Evolutionary conservation across 2,113 vertebrate species (phyloP).

Genomic region (Microcebus jonahi): DNA sequence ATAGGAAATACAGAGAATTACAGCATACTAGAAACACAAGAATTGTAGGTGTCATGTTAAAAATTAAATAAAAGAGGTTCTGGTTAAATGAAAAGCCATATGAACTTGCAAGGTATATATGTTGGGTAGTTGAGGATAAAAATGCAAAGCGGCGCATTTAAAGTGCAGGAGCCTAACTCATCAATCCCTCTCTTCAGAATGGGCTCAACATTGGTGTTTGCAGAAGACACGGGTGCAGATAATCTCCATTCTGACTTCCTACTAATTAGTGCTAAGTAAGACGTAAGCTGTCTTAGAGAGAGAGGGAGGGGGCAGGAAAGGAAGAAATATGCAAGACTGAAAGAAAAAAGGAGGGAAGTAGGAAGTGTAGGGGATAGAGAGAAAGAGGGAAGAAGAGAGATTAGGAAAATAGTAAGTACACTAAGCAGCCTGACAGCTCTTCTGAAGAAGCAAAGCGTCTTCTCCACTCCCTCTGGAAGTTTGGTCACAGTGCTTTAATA

Average conservation of each 20-base stretch:
- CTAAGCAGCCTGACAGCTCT: neutral
- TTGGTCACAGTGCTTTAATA: constrained; percentile 65
- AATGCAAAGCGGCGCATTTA: constrained; percentile 73
- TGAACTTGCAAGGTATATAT: constrained; percentile 75
- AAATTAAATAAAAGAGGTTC: constrained; percentile 83
- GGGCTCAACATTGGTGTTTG: neutral
- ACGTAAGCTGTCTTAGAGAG: neutral
- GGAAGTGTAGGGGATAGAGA: neutral
- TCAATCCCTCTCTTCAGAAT: neutral
- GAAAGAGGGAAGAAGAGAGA: neutral
- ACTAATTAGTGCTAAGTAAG: neutral
- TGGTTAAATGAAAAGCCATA: constrained; percentile 76
- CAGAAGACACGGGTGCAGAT: neutral
- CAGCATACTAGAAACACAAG: constrained; percentile 82
- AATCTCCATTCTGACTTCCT: neutral
- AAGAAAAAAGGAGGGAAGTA: neutral
- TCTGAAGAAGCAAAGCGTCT: neutral
- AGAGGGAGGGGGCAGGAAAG: neutral
- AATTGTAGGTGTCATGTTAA: constrained; percentile 72
- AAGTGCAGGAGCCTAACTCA: neutral
- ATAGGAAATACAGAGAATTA: constrained; percentile 84
- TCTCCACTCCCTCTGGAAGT: constrained; percentile 33
- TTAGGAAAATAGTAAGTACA: neutral
- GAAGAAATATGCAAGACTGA: neutral
- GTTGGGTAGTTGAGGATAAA: constrained; percentile 72